phyloP scores from a whole-genome alignment of 2,888 invertebrate genomes.

The Cinara cedri region DNA sequence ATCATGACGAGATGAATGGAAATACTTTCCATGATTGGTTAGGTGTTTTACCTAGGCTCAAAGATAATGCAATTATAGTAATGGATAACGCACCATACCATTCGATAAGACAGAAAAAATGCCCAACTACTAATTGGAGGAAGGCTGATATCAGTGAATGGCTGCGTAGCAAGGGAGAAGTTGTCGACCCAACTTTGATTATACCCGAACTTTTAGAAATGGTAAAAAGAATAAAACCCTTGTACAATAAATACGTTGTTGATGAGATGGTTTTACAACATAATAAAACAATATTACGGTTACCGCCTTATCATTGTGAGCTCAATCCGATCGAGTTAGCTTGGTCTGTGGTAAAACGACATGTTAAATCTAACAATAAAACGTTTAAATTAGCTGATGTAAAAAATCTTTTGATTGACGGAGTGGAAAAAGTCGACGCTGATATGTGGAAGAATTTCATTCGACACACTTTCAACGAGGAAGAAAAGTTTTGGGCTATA shows the following conservation, averaged over 20 bases:
- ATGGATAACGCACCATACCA: not conserved
- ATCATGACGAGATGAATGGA: not conserved
- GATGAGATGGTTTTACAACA: not conserved
- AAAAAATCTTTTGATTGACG: no score
- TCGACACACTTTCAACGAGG: no score
- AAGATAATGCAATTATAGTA: not conserved
- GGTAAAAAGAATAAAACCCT: not conserved
- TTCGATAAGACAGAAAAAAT: not conserved
- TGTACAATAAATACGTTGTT: not conserved
- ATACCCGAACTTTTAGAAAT: not conserved
- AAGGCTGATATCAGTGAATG: not conserved
- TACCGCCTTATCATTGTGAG: not conserved
- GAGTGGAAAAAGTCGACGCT: no score
- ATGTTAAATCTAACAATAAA: no score
- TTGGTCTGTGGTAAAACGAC: no score
- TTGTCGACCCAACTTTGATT: not conserved
- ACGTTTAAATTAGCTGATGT: no score
- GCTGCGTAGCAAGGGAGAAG: not conserved
- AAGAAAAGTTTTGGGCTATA: no score
- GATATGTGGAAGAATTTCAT: no score
- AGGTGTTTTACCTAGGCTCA: not conserved
- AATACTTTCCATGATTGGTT: not conserved
- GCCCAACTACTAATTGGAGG: not conserved
- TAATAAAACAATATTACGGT: not conserved
- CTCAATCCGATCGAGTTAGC: no score